These are phyloP conservation scores for Willowsia nigromaculata DNA, from an alignment of 2,888 invertebrate species.

Conservation along the genomic window DNA sequence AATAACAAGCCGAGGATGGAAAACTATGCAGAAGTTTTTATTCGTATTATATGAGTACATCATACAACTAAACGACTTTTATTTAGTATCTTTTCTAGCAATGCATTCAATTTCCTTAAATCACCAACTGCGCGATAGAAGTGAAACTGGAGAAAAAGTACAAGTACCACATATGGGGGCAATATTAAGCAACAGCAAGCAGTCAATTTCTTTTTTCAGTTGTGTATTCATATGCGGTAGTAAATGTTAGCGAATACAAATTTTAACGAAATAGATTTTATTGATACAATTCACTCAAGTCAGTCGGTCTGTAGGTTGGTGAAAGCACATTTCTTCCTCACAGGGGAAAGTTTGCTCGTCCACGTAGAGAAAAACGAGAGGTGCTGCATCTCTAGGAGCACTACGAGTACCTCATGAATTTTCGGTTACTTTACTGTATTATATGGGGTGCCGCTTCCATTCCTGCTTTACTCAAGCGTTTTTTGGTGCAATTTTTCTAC, in stretches of 20 bases:
- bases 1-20: background rate
- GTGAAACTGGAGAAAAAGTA: background rate
- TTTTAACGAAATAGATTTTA: slow-evolving; percentile 52
- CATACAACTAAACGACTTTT: background rate
- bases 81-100: background rate
- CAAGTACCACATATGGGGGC: background rate
- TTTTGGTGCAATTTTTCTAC: background rate
- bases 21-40: background rate
- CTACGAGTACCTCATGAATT: background rate
- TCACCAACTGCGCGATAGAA: slow-evolving; percentile 19
- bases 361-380: background rate
- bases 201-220: background rate
- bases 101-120: slow-evolving; percentile 53
- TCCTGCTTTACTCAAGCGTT: background rate
- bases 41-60: background rate
- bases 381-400: background rate
- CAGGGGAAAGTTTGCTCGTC: background rate
- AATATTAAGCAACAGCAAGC: background rate
- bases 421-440: background rate
- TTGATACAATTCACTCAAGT: slow-evolving; percentile 51
- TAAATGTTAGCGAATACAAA: background rate
- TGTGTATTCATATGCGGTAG: background rate
- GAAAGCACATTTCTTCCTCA: background rate
- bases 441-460: background rate
- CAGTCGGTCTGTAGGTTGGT: background rate